Conservation (phyloP, 2,113 vertebrate genomes). For the Noturus placidus region DNA sequence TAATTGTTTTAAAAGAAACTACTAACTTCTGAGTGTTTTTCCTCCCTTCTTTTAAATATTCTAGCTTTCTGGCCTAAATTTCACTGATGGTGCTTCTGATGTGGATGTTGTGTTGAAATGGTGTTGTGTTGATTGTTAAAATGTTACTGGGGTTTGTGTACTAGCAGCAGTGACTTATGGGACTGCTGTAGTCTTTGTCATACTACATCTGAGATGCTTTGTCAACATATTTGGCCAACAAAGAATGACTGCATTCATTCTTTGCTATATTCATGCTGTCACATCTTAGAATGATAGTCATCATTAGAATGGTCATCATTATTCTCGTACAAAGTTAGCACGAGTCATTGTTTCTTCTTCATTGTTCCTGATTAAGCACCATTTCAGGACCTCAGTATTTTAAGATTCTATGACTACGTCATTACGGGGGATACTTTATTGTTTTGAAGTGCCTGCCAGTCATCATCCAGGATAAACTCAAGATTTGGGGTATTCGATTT, state of each 20-base stretch:
- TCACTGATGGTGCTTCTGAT: not conserved
- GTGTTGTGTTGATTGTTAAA: slow-evolving; percentile 30
- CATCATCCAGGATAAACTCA: not conserved
- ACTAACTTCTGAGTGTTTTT: not conserved
- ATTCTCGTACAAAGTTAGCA: not conserved
- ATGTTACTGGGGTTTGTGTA: slow-evolving; percentile 65
- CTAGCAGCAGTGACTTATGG: slow-evolving; percentile 41
- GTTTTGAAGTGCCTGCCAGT: not conserved
- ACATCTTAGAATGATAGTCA: too few relatives aligned
- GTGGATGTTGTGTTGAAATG: not conserved
- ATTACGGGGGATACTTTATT: not conserved
- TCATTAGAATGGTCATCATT: slow-evolving; percentile 44
- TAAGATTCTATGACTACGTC: not conserved
- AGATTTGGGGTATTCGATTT: too few relatives aligned
- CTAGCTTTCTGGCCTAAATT: not conserved
- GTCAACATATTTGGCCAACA: slow-evolving; percentile 43
- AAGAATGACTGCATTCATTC: slow-evolving; percentile 31
- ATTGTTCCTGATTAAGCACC: not conserved
- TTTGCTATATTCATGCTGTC: slow-evolving; percentile 42
- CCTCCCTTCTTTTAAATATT: not conserved
- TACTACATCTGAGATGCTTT: slow-evolving; percentile 38
- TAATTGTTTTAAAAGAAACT: not conserved
- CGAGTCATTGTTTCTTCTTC: not conserved
- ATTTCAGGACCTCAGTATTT: not conserved
- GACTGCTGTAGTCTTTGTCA: slow-evolving; percentile 40